Conservation (phyloP, 2,888 invertebrate species). For the Synanthedon formicaeformis region DNA sequence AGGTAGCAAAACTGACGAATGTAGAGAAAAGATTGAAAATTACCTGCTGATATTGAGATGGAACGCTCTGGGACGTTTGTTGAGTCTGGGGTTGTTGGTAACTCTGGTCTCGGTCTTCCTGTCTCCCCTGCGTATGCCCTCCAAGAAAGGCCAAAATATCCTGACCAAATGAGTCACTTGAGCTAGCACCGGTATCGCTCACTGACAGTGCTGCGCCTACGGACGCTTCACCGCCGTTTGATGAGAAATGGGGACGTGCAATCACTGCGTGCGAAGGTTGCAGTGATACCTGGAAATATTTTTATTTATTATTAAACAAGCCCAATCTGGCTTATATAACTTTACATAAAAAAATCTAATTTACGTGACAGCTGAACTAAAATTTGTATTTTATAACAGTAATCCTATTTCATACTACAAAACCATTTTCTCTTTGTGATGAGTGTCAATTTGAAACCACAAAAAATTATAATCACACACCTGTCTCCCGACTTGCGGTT, state of each 20-base stretch:
- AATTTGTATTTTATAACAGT: too few species aligned
- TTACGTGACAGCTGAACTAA: too few species aligned
- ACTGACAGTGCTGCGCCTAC: conserved; percentile 61
- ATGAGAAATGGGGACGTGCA: conserved; percentile 47
- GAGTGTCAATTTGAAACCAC: neutral
- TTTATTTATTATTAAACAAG: too few species aligned
- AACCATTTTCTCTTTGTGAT: neutral
- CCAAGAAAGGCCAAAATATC: conserved; percentile 46
- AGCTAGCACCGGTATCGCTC: conserved; percentile 40
- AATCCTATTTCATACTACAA: too few species aligned
- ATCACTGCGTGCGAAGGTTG: conserved; percentile 60
- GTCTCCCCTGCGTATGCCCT: conserved; percentile 33
- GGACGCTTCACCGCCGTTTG: conserved; percentile 58
- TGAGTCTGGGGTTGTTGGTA: conserved; percentile 20
- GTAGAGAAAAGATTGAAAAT: neutral
- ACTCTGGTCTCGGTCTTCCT: conserved; percentile 14
- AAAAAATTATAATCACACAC: conserved; percentile 11
- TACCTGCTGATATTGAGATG: conserved; percentile 45
- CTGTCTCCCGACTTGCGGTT: conserved; percentile 48
- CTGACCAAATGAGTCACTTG: conserved; percentile 34
- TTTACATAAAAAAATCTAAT: too few species aligned
- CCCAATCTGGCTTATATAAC: too few species aligned
- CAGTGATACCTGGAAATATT: conserved; percentile 30
- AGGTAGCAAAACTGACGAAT: neutral
- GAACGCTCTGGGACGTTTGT: conserved; percentile 32